A percentile compares a stretch with the other conserved stretches of the same genome.
Conservation (phyloP, 2,113 vertebrate species). For the Mionectes macconnelli region DNA sequence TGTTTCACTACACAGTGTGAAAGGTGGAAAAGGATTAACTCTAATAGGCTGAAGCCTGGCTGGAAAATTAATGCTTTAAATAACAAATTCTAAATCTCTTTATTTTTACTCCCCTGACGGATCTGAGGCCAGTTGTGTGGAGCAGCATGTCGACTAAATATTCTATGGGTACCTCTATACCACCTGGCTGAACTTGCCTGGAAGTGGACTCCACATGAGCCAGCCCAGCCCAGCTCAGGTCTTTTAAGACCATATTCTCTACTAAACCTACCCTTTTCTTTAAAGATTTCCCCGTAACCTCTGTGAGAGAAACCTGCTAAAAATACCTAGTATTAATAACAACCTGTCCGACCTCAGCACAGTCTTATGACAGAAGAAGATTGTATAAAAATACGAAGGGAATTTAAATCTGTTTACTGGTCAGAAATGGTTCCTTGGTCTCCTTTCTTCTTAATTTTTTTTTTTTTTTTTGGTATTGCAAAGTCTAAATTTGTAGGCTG, state of each 20-base stretch:
- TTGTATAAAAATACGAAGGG: neutral
- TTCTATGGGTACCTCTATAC: neutral
- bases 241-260: neutral
- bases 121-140: neutral
- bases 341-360: neutral
- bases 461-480: neutral
- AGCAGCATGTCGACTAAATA: neutral
- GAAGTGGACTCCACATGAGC: neutral
- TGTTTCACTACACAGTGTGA: neutral
- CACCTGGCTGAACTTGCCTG: neutral
- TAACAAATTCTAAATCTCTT: neutral
- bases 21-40: neutral
- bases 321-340: neutral
- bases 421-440: neutral
- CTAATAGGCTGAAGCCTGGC: neutral
- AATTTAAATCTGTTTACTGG: neutral
- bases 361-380: neutral
- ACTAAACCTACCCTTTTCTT: neutral
- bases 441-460: neutral
- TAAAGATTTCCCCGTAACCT: neutral
- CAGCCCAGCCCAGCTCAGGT: neutral
- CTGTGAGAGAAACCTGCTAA: neutral
- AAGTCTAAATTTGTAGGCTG: neutral
- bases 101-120: neutral
- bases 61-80: neutral